Evolutionary conservation across 2,113 vertebrate genomes (phyloP), one percentile per base, ranked within the genome.

Genomic region (Petromus typicus): DNA sequence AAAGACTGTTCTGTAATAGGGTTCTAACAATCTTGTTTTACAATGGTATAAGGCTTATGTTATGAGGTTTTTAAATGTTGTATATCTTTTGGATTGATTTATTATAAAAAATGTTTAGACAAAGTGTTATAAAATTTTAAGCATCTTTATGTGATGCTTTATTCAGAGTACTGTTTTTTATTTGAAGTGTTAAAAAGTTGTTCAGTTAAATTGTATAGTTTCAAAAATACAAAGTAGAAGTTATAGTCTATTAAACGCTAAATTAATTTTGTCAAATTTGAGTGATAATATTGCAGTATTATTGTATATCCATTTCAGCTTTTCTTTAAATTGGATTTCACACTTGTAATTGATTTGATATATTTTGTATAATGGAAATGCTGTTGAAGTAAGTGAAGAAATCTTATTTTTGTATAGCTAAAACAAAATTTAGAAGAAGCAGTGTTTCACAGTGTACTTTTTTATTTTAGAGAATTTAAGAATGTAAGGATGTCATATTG

Each of bases 351-450:
- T 95, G 63, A 61, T 66, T 76, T 81, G 37, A 17, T 75, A 34
- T 4, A 48, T 69, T 92, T 79, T 23, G 12, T 93, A n/a, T 90
- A 73, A 71, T 57, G 37, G 30, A 69, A 90, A 86, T 84, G 56
- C 51, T 37, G 37, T 73, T 83, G 48, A 66, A 73, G 40, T 93
- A 78, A 95, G 11, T 85, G 43, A 73, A 69, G 27, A 76, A 56
- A n/a, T n/a, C n/a, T 80, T 43, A 88, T 34, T 86, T 89, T 95
- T 88, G 37, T 92, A 22, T 64, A 86, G 27, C 73, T 85, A 54
- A 80, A 82, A 97, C n/a, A 87, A 88, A 95, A 78, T 71, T 71
- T 30, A 79, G 18, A 67, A 61, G 88, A 75, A 92, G 10, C n/a
- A 76, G n/a, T 57, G 10, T 92, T 96, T 73, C 20, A 69, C 14